Evolutionary conservation across 1,140 invertebrate genomes (phyloP), one percentile per base, ranked within the genome.

Genomic region (Drosophila lini): DNA sequence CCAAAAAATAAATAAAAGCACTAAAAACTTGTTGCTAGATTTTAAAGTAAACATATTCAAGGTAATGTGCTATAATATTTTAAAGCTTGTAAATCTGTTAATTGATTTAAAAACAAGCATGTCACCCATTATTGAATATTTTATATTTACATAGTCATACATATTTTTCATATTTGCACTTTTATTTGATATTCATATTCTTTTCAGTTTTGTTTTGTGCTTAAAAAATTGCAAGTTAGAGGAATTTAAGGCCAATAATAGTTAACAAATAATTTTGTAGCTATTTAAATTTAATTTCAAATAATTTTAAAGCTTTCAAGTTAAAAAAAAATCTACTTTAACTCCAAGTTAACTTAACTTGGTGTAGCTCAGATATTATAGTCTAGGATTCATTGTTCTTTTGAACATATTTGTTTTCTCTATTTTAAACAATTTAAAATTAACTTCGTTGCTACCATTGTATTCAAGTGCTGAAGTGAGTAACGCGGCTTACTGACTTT

Each of bases 331-430:
- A 47, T 41, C 0, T 0, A 36, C 13, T 64, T 34, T 22, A 56
- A 28, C 7, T 8, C 0, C 1, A 0, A 0, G 0, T 9, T 0
- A 1, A 2, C 5, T 36, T n/a, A 28, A 3, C 13, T 16, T 50
- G 15, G 9, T 9, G 10, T 74, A 28, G 79, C 50, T 95, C 96
- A 96, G 96, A 95, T 95, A 95, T 95, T 95, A 96, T 95, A 95
- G 96, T 94, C 95, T 94, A 95, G 94, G 94, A 95, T 95, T 96
- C 25, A 28, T 5, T 28, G 25, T 28, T 28, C 25, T 94, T 95
- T 25, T 62, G 8, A 40, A 32, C 22, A 42, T 10, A 3, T 38
- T 3, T 31, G n/a, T 45, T 58, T 53, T 36, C 10, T 31, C 4
- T 44, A 25, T 47, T 15, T 32, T 11, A 13, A 16, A 45, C 11